These are phyloP conservation scores for Acrobasis repandana DNA, from an alignment of 2,888 invertebrate genomes.

Conservation along the genomic window DNA sequence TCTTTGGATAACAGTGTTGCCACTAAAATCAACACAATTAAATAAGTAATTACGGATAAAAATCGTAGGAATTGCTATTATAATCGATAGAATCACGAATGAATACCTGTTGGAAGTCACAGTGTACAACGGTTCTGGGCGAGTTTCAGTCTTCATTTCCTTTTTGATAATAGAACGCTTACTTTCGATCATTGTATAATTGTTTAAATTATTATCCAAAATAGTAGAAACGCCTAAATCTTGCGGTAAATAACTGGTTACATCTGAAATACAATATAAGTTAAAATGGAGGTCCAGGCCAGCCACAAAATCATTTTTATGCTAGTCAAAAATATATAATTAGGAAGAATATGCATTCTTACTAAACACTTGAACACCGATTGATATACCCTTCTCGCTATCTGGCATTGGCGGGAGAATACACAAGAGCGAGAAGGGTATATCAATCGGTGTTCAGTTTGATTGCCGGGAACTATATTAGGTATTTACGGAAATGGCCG, in stretches of 20 bases:
- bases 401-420: no score
- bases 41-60: background rate
- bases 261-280: constrained; percentile 41
- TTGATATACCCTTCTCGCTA: no score
- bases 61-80: no score
- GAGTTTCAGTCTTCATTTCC: constrained; percentile 57
- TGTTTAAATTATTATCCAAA: constrained; percentile 49
- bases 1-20: constrained; percentile 65
- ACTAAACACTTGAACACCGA: no score
- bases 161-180: constrained; percentile 58
- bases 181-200: constrained; percentile 65
- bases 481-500: no score
- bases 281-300: no score
- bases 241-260: constrained; percentile 43
- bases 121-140: constrained; percentile 62
- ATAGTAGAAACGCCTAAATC: constrained; percentile 49
- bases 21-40: constrained; percentile 43
- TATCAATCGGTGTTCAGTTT: no score
- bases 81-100: constrained; percentile 4
- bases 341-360: no score
- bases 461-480: no score
- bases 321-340: no score
- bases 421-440: no score
- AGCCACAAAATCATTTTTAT: no score
- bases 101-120: constrained; percentile 67